Evolutionary conservation across 2,797 vertebrate genomes (phyloP).

Genomic region (Anabacerthia variegaticeps): DNA sequence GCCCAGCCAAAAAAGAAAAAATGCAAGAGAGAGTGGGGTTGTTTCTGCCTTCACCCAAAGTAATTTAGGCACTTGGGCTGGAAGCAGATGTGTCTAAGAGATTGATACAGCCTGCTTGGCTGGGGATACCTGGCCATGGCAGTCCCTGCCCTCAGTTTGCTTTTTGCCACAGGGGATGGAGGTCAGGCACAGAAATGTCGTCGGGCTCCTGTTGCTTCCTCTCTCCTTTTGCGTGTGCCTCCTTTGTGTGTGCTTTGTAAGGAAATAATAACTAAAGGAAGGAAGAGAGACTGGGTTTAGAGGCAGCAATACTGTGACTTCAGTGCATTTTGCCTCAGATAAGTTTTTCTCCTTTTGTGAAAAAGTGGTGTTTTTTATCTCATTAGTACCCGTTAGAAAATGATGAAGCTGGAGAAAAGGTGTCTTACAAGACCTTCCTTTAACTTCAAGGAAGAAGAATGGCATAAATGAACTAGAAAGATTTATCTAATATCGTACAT

Average conservation of each 20-base stretch:
- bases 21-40: rapidly evolving
- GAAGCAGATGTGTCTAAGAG: background rate
- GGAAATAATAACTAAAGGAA: background rate
- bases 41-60: background rate
- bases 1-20: background rate
- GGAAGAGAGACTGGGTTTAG: background rate
- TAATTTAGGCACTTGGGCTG: rapidly evolving
- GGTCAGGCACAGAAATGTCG: background rate
- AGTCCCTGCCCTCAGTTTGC: background rate
- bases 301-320: background rate
- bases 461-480: background rate
- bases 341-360: background rate
- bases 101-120: background rate
- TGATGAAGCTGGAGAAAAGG: background rate
- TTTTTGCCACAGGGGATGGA: background rate
- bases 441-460: background rate
- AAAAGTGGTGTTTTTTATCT: background rate
- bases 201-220: background rate
- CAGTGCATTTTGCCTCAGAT: background rate
- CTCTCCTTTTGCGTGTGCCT: background rate
- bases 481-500: background rate
- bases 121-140: background rate
- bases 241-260: background rate
- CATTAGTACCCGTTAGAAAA: background rate
- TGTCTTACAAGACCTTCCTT: background rate